These are phyloP conservation scores for Micronycteris hirsuta DNA, from an alignment of 2,113 vertebrate species.

Conservation along the genomic window DNA sequence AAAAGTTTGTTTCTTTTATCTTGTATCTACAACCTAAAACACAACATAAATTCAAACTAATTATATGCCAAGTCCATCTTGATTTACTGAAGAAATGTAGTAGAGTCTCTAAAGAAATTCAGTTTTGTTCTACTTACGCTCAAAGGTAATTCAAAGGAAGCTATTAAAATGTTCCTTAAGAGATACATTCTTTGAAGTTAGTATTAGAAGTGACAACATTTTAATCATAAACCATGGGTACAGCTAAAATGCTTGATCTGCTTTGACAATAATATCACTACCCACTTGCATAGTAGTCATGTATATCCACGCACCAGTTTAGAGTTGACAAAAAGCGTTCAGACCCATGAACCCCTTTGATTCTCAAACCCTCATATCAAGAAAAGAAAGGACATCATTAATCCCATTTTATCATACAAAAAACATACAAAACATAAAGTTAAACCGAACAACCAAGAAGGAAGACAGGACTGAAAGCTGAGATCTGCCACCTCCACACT, in stretches of 20 bases:
- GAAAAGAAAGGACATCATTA: background rate
- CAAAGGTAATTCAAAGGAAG: background rate
- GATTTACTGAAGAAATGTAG: background rate
- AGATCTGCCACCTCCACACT: background rate
- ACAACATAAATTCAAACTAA: background rate
- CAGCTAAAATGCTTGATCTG: background rate
- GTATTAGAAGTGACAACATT: background rate
- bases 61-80: background rate
- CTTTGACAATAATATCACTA: background rate
- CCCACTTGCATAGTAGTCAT: background rate
- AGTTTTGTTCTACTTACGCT: background rate
- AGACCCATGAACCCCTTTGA: background rate
- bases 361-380: background rate
- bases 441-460: background rate
- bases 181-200: background rate
- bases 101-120: background rate
- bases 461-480: background rate
- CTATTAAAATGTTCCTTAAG: background rate
- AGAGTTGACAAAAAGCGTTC: background rate
- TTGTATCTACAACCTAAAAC: background rate
- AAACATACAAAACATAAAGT: background rate
- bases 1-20: background rate
- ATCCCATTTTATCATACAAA: background rate
- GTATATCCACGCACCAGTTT: background rate
- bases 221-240: background rate